phyloP scores from a whole-genome alignment of 2,113 vertebrate species.

The Hippocampus comes region DNA sequence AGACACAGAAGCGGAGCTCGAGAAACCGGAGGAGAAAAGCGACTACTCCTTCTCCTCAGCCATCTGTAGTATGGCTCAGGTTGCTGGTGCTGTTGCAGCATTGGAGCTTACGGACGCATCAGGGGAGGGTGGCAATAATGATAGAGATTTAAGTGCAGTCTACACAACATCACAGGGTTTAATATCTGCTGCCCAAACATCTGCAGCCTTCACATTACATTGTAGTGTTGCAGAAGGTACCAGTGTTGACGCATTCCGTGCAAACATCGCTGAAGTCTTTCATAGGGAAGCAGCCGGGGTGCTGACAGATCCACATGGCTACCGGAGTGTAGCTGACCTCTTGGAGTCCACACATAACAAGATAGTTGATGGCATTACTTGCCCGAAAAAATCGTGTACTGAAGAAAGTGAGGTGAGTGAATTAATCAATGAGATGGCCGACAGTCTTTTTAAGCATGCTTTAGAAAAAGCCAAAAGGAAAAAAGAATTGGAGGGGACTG shows the following conservation, averaged over 20 bases:
- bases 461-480: conserved; percentile 80
- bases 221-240: conserved; percentile 74
- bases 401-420: conserved; percentile 76
- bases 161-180: conserved; percentile 73
- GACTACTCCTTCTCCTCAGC: conserved; percentile 86
- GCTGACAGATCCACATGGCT: conserved; percentile 76
- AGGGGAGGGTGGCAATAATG: conserved; percentile 21
- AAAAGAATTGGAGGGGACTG: conserved; percentile 60
- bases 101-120: conserved; percentile 78
- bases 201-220: conserved; percentile 73
- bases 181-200: conserved; percentile 76
- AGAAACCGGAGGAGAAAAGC: conserved; percentile 26
- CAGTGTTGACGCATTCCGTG: conserved; percentile 75
- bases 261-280: conserved; percentile 81
- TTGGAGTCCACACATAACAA: conserved; percentile 81
- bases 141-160: conserved; percentile 46
- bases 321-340: conserved; percentile 79
- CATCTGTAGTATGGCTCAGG: conserved; percentile 85
- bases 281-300: conserved; percentile 81
- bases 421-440: conserved; percentile 83
- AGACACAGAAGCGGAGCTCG: conserved; percentile 38
- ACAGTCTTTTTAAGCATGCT: conserved; percentile 82
- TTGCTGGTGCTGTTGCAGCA: conserved; percentile 84
- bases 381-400: conserved; percentile 64
- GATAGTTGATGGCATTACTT: conserved; percentile 78